phyloP scores from a whole-genome alignment of 2,113 vertebrate genomes.

The Varanus komodoensis region DNA sequence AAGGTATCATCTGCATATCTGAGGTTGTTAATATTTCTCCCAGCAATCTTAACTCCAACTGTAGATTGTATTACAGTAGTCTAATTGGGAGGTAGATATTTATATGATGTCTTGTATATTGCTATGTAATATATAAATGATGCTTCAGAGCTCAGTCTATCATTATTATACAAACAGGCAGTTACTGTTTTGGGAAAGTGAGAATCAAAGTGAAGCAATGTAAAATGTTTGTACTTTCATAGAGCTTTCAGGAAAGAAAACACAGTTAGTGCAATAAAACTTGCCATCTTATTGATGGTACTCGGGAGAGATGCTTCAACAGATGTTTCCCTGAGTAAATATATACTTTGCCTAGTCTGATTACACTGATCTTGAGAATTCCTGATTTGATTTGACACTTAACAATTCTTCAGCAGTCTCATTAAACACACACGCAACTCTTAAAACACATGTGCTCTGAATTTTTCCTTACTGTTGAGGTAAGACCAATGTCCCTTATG shows the following conservation, averaged over 20 bases:
- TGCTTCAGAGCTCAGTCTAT: slow-evolving; percentile 7
- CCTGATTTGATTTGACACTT: slow-evolving; percentile 67
- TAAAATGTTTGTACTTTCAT: slow-evolving; percentile 57
- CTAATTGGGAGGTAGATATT: no score
- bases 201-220: slow-evolving; percentile 53
- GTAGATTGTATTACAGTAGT: no score
- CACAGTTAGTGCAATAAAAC: slow-evolving; percentile 59
- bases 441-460: slow-evolving; percentile 44
- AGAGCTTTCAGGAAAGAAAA: slow-evolving; percentile 67
- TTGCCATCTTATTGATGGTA: slow-evolving; percentile 68
- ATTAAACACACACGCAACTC: slow-evolving; percentile 57
- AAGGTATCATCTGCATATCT: no score
- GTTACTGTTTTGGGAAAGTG: slow-evolving; percentile 50
- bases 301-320: slow-evolving; percentile 75
- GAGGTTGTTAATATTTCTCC: no score
- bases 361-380: slow-evolving; percentile 75
- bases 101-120: background rate
- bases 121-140: background rate
- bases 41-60: no score
- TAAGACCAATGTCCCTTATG: slow-evolving; percentile 37
- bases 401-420: slow-evolving; percentile 60
- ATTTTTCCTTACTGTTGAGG: slow-evolving; percentile 54
- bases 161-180: slow-evolving; percentile 42
- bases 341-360: slow-evolving; percentile 70
- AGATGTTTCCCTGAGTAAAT: slow-evolving; percentile 77